Conservation (phyloP, 1,140 invertebrate genomes). For the Drosophila triauraria region DNA sequence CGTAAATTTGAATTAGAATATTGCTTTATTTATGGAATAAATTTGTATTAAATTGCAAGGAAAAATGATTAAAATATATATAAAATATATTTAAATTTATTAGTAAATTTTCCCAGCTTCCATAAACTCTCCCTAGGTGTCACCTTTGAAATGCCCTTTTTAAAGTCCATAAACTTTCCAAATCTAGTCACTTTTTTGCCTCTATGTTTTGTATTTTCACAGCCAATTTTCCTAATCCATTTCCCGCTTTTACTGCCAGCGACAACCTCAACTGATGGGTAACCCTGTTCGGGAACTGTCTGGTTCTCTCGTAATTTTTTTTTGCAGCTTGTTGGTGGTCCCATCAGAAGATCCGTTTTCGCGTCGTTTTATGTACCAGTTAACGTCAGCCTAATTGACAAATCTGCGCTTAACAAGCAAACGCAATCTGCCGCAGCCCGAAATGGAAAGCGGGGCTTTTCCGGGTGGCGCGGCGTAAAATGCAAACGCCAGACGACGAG, state of each 20-base stretch:
- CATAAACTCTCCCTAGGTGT: not conserved
- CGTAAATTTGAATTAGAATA: not conserved
- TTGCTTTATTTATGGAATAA: not conserved
- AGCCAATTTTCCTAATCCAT: conserved; percentile 20
- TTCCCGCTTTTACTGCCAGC: not conserved
- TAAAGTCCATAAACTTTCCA: not conserved
- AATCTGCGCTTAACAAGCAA: conserved; percentile 73
- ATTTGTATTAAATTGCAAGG: not conserved
- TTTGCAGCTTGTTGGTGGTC: not conserved
- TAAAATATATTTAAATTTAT: not conserved
- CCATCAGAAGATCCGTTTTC: conserved; percentile 14
- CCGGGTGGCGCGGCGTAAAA: conserved; percentile 35
- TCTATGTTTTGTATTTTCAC: not conserved
- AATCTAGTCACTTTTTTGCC: not conserved
- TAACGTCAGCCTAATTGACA: conserved; percentile 77
- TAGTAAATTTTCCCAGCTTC: not conserved
- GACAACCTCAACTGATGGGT: conserved; percentile 21
- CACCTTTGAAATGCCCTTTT: not conserved
- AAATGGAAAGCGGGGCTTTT: conserved; percentile 10
- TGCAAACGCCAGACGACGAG: conserved; percentile 31
- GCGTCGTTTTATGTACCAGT: conserved; percentile 51
- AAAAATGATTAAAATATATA: not conserved
- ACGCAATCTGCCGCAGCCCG: conserved; percentile 60
- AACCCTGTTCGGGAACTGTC: conserved; percentile 1
- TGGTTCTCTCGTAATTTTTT: conserved; percentile 4